These are phyloP conservation scores for Pecten maximus DNA, from an alignment of 2,888 invertebrate genomes.

Conservation along the genomic window DNA sequence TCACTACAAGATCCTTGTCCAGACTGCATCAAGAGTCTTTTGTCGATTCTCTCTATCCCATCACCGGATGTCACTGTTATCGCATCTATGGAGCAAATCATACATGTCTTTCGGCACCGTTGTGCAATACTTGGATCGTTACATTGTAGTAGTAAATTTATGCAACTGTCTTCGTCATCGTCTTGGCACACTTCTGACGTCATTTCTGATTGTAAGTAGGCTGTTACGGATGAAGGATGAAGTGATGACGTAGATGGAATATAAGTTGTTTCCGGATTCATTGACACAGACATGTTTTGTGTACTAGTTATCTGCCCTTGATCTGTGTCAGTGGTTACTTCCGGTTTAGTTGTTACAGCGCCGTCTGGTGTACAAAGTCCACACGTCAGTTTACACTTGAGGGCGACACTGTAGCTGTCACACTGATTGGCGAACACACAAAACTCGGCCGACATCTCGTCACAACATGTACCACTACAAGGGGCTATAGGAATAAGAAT, in stretches of 20 bases:
- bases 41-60: background rate
- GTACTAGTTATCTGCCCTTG: no score
- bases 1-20: background rate
- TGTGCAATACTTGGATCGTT: background rate
- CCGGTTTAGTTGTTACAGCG: background rate
- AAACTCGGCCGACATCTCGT: constrained; percentile 23
- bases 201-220: background rate
- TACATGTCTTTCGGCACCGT: background rate
- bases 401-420: constrained; percentile 8
- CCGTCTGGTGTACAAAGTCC: constrained; percentile 7
- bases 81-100: background rate
- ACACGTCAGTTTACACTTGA: background rate
- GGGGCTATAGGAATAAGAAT: background rate
- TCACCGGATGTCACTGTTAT: background rate
- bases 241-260: background rate
- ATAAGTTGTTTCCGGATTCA: background rate
- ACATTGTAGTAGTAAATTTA: background rate
- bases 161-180: background rate
- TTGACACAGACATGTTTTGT: background rate
- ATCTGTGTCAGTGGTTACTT: no score
- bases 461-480: background rate
- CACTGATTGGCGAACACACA: constrained; percentile 6
- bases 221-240: background rate
- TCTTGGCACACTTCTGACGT: background rate
- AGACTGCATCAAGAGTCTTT: background rate